These are phyloP conservation scores for Phalacrocorax aristotelis DNA, from an alignment of 2,113 vertebrate species.

Conservation along the genomic window DNA sequence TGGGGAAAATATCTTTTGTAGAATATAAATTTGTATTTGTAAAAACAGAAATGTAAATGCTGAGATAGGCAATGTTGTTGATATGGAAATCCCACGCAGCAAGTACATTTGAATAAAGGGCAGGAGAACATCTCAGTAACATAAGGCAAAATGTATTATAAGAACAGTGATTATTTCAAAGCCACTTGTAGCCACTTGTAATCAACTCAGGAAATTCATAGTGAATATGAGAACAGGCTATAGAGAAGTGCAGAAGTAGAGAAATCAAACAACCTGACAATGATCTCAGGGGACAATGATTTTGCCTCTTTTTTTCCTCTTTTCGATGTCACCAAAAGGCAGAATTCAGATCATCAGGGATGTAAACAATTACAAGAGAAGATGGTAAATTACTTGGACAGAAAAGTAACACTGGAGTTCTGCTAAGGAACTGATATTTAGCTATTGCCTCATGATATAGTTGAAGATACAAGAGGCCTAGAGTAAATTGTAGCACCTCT, in stretches of 20 bases:
- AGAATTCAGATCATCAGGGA: not conserved
- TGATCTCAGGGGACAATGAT: not conserved
- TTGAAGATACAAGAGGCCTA: not conserved
- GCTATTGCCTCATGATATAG: not conserved
- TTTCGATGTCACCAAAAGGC: not conserved
- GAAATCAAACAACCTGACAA: not conserved
- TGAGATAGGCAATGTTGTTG: accelerated
- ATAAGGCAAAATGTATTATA: not conserved
- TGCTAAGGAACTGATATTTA: not conserved
- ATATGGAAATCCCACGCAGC: not conserved
- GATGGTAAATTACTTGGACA: not conserved
- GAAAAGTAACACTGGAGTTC: not conserved
- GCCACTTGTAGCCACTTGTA: not conserved
- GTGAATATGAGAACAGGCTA: not conserved
- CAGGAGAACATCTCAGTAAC: not conserved
- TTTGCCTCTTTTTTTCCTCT: not conserved
- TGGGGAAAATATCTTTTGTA: not conserved
- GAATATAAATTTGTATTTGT: not conserved
- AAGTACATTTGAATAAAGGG: not conserved
- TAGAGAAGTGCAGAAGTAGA: not conserved
- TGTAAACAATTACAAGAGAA: not conserved
- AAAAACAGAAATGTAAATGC: not conserved
- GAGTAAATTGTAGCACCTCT: not conserved
- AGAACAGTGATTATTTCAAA: not conserved
- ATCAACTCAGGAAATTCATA: not conserved